Percentiles rank a stretch among this genome's conserved stretches.
These are phyloP conservation scores for Anthopleura sola DNA, from an alignment of 64 coral and sea anemone species.

Conservation along the genomic window DNA sequence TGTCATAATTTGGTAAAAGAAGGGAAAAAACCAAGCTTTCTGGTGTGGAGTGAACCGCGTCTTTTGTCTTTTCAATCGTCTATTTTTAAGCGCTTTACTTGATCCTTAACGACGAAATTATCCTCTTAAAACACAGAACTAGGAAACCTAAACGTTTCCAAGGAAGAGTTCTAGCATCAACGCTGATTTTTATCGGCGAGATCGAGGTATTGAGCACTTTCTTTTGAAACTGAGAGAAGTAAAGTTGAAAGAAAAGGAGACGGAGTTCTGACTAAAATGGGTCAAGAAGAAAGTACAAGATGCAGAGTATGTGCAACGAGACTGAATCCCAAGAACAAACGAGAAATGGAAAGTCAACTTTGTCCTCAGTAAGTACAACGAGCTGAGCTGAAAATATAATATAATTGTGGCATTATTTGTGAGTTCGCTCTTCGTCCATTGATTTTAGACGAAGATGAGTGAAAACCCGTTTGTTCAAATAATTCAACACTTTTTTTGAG, in stretches of 20 bases:
- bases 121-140: neutral
- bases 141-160: neutral
- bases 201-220: neutral
- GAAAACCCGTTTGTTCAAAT: neutral
- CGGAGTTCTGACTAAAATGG: constrained; percentile 11
- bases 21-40: neutral
- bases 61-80: neutral
- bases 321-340: constrained; percentile 54
- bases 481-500: too few relatives aligned
- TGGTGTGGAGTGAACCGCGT: neutral
- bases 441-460: neutral
- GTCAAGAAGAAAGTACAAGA: constrained; percentile 41
- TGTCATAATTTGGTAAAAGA: neutral
- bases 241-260: neutral
- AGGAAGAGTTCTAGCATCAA: neutral
- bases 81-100: neutral
- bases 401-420: too few relatives aligned
- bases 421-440: too few relatives aligned
- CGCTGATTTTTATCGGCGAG: neutral
- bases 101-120: neutral
- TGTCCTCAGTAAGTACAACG: constrained; percentile 29
- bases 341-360: constrained; percentile 46
- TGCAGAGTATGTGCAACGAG: constrained; percentile 48
- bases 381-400: neutral
- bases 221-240: neutral